Evolutionary conservation across 2,113 vertebrate species (phyloP).

Genomic region (Melanerpes formicivorus): DNA sequence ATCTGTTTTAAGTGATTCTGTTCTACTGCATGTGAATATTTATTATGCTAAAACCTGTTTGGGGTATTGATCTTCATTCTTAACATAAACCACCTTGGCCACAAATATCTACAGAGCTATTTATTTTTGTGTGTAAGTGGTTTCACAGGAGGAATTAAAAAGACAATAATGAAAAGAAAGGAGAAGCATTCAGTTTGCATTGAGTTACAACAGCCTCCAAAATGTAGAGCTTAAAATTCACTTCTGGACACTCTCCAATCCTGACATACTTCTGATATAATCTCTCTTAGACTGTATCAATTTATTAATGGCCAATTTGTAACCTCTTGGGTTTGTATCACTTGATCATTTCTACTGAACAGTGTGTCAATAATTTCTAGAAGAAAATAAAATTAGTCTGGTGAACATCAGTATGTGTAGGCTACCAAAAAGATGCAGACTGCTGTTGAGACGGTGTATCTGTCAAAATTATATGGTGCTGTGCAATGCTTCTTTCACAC

Average conservation of each 20-base stretch:
- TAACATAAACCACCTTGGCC: accelerated
- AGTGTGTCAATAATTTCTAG: not conserved
- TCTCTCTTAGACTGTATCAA: not conserved
- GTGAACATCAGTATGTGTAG: no score
- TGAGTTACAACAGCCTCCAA: not conserved
- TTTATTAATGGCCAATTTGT: not conserved
- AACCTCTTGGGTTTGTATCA: not conserved
- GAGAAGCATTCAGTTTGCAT: not conserved
- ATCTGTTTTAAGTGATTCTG: not conserved
- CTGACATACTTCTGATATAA: not conserved
- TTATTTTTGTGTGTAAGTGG: no score
- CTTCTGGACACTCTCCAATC: not conserved
- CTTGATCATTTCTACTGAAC: not conserved
- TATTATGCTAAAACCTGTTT: not conserved
- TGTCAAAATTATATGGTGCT: not conserved
- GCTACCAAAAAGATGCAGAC: not conserved
- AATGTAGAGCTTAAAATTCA: not conserved
- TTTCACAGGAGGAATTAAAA: not conserved
- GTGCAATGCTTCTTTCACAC: not conserved
- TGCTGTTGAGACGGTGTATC: not conserved
- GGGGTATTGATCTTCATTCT: not conserved
- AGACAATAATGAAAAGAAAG: not conserved
- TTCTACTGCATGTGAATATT: not conserved
- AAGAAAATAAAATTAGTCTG: not conserved
- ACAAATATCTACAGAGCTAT: not conserved